Evolutionary conservation across 2,113 vertebrate species (phyloP), one percentile per base, ranked within the genome.

Genomic region (Spea bombifrons): DNA sequence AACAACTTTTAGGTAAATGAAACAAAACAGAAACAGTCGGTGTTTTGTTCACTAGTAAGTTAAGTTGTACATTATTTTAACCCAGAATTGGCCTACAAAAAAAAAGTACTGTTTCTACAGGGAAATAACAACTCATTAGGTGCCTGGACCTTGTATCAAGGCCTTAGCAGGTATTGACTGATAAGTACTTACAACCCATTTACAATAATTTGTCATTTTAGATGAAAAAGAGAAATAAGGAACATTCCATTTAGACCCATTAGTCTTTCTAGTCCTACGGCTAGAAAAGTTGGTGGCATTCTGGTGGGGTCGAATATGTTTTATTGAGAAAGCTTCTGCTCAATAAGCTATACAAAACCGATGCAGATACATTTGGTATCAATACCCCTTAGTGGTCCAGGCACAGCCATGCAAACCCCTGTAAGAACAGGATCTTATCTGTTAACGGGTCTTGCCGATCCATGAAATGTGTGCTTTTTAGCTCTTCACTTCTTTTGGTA

Each of bases 1-100:
- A 87, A 94, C 91, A 86, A 87, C 93, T 93, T 93, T 91, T 87
- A 92, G 91, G 91, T 90, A 91, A 91, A 91, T 92, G 89, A 92
- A 91, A 88, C 88, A 88, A 89, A 86, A 88, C 84, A 83, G 84
- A 87, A 79, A 73, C 79, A 88, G 89, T 89, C 85, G 89, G 86
- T 91, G 90, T 90, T 94, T 95, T 93, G 90, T 93, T 94, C 90
- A 88, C 71, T 45, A 44, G 64, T 87, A 87, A 83, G 90, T 90
- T 93, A 88, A 90, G 92, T 93, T 96, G 93, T 95, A 92, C 90
- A 95, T 94, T 92, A 86, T 92, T 95, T 95, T 91, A 1, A 93
- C 92, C 92, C 87, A 73, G 85, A 86, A 88, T 88, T 88, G 90
- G 90, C 90, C 89, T 88, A 86, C 85, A 85, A 88, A 88, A 45